Evolutionary conservation across 2,888 invertebrate genomes (phyloP), one percentile per base, ranked within the genome.

Genomic region (Meliscaeva auricollis): DNA sequence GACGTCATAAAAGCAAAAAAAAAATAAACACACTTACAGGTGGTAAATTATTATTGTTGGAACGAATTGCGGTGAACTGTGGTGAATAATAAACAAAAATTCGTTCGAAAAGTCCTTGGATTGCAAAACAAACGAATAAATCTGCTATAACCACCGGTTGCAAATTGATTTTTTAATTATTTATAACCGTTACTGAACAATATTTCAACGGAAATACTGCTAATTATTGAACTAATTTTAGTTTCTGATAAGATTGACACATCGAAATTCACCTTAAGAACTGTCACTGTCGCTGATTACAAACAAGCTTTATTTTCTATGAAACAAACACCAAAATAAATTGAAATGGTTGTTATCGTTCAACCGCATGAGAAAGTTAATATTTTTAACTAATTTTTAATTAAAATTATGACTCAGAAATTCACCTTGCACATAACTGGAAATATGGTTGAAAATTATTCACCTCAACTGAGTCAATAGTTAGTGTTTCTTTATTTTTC

Each of bases 11-110:
- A 48, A n/a, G 30, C 64, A 64, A 15, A 44, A 35, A 54, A 56
- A 68, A 66, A 30, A 48, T n/a, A 50, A 50, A 64, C 52, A 72
- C 62, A 72, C 76, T 56, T 69, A 85, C 81, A 85, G 81, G 85
- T 85, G 81, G 64, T 75, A 56, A 35, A 35, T 56, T 69, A 26
- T 35, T 52, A 35, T 52, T 52, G 7, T 30, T 60, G 41, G 11
- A 30, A 32, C 20, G 11, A n/a, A n/a, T 22, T 50, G 22, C 9
- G 35, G 66, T 66, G 50, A 35, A 66, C 9, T 32, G 41, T 35
- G n/a, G 56, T 38, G 26, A 35, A 41, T 50, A 66, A 50, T 66
- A 13, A 35, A 66, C 13, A 66, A 35, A 46, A 60, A 20, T 3
- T 30, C 35, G 5, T n/a, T 32, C 26, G 15, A 62, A 44, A 62